A percentile compares a stretch with the other conserved stretches of the same genome.
These are phyloP conservation scores for Theonella swinhoei DNA, from an alignment of 37 sponge, comb jelly and placozoan genomes.

Conservation along the genomic window DNA sequence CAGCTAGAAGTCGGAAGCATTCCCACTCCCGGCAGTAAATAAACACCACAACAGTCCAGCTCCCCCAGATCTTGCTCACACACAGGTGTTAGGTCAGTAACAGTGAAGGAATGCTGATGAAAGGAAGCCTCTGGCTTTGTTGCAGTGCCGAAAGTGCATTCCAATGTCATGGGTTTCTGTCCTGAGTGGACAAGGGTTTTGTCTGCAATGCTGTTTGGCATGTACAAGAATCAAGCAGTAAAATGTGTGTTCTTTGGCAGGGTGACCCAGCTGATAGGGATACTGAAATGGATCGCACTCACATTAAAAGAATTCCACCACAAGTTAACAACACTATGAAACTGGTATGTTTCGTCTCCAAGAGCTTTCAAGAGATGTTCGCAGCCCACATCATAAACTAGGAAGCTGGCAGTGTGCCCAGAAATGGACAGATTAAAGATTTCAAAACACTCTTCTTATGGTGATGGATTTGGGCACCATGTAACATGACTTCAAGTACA, in stretches of 20 bases:
- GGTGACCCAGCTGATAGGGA: not conserved
- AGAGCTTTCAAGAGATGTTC: not conserved
- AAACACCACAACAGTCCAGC: not conserved
- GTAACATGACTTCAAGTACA: too few relatives aligned
- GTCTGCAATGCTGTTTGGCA: not conserved
- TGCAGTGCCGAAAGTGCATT: not conserved
- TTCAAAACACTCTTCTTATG: too few relatives aligned
- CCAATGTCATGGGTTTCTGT: not conserved
- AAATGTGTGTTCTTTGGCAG: not conserved
- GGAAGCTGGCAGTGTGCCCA: not conserved
- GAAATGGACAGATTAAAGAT: not conserved
- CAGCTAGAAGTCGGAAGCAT: not conserved
- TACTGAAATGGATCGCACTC: not conserved
- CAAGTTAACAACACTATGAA: not conserved
- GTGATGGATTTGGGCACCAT: too few relatives aligned
- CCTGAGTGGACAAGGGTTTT: too few relatives aligned
- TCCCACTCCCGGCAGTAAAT: not conserved
- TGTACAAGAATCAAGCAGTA: not conserved
- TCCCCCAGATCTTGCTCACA: not conserved
- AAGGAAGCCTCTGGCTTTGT: not conserved
- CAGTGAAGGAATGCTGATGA: not conserved
- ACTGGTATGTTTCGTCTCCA: not conserved
- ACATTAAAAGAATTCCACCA: not conserved
- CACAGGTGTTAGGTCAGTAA: not conserved
- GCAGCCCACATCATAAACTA: not conserved